Evolutionary conservation across 2,797 vertebrate genomes (phyloP).

Genomic region (Cryptoprocta ferox): DNA sequence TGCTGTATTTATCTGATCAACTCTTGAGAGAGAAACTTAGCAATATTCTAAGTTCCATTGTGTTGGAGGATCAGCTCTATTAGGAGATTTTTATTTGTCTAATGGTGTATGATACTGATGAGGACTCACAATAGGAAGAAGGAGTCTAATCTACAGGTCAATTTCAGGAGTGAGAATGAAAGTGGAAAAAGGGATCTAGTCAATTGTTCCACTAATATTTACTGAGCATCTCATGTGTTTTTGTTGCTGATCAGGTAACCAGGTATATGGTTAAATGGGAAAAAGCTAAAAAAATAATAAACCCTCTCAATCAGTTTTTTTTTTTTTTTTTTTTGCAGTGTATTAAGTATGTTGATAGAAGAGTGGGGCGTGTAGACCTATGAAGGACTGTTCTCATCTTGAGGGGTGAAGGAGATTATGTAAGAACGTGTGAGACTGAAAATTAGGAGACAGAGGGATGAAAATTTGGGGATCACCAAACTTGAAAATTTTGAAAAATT

Average conservation of each 20-base stretch:
- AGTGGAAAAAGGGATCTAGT: background rate
- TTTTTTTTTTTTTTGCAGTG: background rate
- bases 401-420: background rate
- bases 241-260: background rate
- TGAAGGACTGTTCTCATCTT: background rate
- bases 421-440: background rate
- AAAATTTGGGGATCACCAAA: background rate
- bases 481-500: no score
- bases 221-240: background rate
- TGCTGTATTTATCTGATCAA: background rate
- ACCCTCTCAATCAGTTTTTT: background rate
- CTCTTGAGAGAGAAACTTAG: background rate
- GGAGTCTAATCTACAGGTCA: background rate
- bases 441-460: background rate
- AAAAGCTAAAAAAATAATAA: background rate
- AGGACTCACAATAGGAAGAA: background rate
- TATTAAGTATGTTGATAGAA: background rate
- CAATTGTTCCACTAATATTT: background rate
- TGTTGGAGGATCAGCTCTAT: background rate
- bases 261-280: background rate
- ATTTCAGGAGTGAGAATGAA: background rate
- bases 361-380: background rate
- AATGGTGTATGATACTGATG: background rate
- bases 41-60: background rate
- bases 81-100: background rate